These are phyloP conservation scores for Tricholaema leucomelas DNA, from an alignment of 2,113 vertebrate genomes.

Conservation along the genomic window DNA sequence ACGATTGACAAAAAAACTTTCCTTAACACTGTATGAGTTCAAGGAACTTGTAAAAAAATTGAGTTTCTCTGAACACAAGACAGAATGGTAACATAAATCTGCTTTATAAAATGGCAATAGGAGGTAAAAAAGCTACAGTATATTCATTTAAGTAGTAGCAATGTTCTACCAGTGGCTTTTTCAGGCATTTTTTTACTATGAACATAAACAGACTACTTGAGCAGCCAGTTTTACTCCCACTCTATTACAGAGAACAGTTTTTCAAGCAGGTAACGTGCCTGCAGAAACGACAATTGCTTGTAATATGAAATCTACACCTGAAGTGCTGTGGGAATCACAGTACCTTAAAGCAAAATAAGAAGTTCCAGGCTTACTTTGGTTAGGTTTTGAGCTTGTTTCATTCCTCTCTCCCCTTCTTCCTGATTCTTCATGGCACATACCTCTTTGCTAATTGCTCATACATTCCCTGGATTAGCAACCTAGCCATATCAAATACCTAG, in stretches of 20 bases:
- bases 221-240: neutral
- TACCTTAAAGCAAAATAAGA: neutral
- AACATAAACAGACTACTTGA: neutral
- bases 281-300: neutral
- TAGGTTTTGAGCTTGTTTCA: neutral
- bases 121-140: neutral
- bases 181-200: neutral
- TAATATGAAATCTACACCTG: neutral
- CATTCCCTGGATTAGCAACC: neutral
- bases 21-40: neutral
- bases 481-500: neutral
- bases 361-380: fast-evolving
- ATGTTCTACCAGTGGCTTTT: neutral
- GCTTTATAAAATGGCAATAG: neutral
- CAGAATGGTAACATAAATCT: neutral
- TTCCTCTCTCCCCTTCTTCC: neutral
- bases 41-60: neutral
- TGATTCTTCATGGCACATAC: fast-evolving
- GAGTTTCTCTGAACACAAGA: neutral
- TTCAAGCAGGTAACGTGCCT: neutral
- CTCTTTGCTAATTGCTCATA: neutral
- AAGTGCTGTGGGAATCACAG: neutral
- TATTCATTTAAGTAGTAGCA: neutral
- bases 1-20: neutral
- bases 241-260: neutral